Conservation (phyloP, 2,888 invertebrate species). For the Pediacus dermestoides region DNA sequence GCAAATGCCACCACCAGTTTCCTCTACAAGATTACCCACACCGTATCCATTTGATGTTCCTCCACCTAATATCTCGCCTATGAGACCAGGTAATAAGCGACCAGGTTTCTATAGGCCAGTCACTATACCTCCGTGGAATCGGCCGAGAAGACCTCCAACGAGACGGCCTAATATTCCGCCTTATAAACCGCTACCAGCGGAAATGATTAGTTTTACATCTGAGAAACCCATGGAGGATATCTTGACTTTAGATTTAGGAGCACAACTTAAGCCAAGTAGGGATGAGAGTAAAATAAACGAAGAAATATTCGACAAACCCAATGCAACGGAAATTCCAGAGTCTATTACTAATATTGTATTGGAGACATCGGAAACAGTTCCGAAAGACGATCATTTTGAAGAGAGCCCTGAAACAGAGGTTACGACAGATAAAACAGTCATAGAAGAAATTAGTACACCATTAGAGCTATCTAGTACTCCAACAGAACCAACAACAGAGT, state of each 20-base stretch:
- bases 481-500: too few species aligned
- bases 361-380: slow-evolving; percentile 26
- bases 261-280: slow-evolving; percentile 35
- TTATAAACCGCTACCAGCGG: slow-evolving; percentile 59
- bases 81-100: slow-evolving; percentile 55
- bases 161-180: slow-evolving; percentile 59
- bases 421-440: too few species aligned
- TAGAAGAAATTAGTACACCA: too few species aligned
- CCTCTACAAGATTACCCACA: slow-evolving; percentile 56
- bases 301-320: slow-evolving; percentile 15
- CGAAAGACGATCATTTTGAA: slow-evolving; percentile 17
- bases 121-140: slow-evolving; percentile 63
- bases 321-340: slow-evolving; percentile 32
- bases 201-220: slow-evolving; percentile 42
- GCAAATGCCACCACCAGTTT: slow-evolving; percentile 52
- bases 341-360: slow-evolving; percentile 32
- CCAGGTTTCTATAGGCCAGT: slow-evolving; percentile 54
- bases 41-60: slow-evolving; percentile 77
- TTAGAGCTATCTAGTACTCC: too few species aligned
- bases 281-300: slow-evolving; percentile 28
- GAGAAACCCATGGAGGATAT: slow-evolving; percentile 45
- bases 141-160: slow-evolving; percentile 27
- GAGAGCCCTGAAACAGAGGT: too few species aligned
- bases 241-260: slow-evolving; percentile 43
- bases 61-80: slow-evolving; percentile 54